Evolutionary conservation across 2,888 invertebrate species (phyloP), one percentile per base, ranked within the genome.

Genomic region (Leucophenga maculata): DNA sequence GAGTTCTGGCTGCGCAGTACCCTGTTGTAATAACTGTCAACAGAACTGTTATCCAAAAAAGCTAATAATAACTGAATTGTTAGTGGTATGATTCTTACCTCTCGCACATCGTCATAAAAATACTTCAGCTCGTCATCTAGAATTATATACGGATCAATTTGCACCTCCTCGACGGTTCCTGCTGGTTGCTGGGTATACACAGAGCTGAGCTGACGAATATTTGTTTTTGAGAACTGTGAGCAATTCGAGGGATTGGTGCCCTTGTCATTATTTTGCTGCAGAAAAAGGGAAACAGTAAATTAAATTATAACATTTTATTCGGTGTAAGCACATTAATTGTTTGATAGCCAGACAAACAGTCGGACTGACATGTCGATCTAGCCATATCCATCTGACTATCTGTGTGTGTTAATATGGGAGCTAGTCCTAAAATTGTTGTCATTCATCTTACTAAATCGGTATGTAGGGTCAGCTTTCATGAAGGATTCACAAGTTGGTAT

Each of bases 81-180:
- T 16, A 57, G 13, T 44, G 31, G 14, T 26, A 50, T 13, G 57
- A 3, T 69, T 88, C 90, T 91, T 89, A 96, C 97, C 90, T 93
- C 91, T 92, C 94, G 91, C 86, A 97, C 95, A 87, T 96, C 94
- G 82, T 93, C 92, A 87, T 95, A 96, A 82, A 97, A 92, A 81
- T 94, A 93, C 87, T 94, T 94, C 74, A 97, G 92, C 87, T 97
- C 97, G 83, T 95, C 94, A 83, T 96, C 95, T 74, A 96, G 91
- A 75, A 97, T 90, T 81, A 93, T 92, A 88, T 96, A 97, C 72
- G 97, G 97, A 90, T 96, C 95, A 78, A 95, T 91, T 89, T 94
- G 93, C 86, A 94, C 92, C 86, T 95, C 94, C 69, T 94, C 93
- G 80, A 94, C 90, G 20, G 95, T 93, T 81, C 94, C 94, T 70